phyloP scores from a whole-genome alignment of 1,140 invertebrate species.

The Telenomus remus region DNA sequence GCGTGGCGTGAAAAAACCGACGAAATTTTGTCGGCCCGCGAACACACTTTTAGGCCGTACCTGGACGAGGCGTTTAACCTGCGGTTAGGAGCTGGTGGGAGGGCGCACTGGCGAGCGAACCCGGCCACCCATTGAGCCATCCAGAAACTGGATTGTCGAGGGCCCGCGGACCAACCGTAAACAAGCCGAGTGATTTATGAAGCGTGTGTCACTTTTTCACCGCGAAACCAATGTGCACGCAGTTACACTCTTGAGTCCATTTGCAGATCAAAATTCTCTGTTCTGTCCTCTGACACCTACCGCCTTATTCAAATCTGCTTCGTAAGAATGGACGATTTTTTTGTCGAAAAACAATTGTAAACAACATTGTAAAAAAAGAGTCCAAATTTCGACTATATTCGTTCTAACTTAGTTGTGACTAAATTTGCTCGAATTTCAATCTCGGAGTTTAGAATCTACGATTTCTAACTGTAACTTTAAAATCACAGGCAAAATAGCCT shows the following conservation, averaged over 20 bases:
- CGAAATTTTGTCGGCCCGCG: neutral
- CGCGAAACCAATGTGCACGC: constrained; percentile 16
- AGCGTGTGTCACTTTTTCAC: constrained; percentile 49
- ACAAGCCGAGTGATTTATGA: constrained; percentile 59
- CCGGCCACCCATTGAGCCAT: constrained; percentile 60
- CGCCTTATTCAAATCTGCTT: neutral
- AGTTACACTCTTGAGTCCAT: constrained; percentile 14
- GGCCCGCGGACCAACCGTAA: constrained; percentile 57
- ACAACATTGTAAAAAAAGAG: no score
- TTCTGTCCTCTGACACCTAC: constrained; percentile 49
- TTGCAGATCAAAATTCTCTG: constrained; percentile 39
- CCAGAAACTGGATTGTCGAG: constrained; percentile 61
- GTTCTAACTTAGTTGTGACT: no score
- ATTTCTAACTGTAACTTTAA: no score
- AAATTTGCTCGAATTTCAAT: no score
- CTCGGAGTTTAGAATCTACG: no score
- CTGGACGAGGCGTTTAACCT: no score
- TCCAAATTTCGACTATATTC: no score
- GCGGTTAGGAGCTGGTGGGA: constrained; percentile 11
- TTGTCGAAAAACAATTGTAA: no score
- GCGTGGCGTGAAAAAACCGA: constrained; percentile 17
- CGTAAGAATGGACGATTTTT: no score
- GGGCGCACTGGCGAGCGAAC: constrained; percentile 33
- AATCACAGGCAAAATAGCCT: no score
- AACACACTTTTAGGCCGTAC: no score